Conservation (phyloP, 1,140 invertebrate genomes). For the Sarcophaga peregrina region DNA sequence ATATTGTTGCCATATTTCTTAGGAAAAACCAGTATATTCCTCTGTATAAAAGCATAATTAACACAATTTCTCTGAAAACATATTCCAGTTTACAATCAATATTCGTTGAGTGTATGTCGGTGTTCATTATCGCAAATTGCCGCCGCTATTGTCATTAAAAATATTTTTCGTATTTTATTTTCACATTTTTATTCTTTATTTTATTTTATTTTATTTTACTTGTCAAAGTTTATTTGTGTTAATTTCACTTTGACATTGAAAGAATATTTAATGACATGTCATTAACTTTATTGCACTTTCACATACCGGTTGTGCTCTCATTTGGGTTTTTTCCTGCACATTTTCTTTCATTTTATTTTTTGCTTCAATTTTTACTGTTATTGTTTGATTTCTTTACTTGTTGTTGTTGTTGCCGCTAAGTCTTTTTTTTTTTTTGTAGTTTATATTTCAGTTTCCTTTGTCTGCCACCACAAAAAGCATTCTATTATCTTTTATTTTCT, state of each 20-base stretch:
- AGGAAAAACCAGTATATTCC: too few species aligned
- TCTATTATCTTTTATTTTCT: background rate
- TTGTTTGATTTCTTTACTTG: background rate
- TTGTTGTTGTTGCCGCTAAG: background rate
- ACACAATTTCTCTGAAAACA: background rate
- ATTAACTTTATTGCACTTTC: conserved; percentile 42
- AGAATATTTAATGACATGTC: conserved; percentile 38
- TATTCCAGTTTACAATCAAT: background rate
- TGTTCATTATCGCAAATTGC: background rate
- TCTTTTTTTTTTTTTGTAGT: too few species aligned
- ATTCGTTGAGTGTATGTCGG: background rate
- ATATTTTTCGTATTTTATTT: conserved; percentile 20
- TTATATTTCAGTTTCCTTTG: too few species aligned
- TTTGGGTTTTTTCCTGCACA: background rate
- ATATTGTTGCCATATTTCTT: too few species aligned
- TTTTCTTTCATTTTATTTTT: background rate
- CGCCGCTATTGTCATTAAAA: background rate
- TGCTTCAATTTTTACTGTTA: background rate
- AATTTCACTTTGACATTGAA: conserved; percentile 40
- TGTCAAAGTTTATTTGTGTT: conserved; percentile 39
- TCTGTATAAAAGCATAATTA: too few species aligned
- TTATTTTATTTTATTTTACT: conserved; percentile 3
- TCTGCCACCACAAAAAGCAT: background rate
- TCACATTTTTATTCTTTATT: background rate
- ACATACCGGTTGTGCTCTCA: background rate